Conservation (phyloP, 2,113 vertebrate species). For the Gila orcuttii region DNA sequence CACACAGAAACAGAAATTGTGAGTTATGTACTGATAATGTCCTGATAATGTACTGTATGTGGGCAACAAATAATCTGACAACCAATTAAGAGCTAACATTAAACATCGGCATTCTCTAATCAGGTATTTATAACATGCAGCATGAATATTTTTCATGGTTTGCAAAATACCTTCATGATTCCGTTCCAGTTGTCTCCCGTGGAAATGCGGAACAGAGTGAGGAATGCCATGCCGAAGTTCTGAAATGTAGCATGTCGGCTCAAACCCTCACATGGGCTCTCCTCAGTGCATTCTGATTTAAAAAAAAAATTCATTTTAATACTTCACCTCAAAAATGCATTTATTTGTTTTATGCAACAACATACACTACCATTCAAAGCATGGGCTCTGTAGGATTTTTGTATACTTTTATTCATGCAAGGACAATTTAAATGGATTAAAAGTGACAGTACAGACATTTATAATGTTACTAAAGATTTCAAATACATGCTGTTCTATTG, state of each 20-base stretch:
- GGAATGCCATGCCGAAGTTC: constrained; percentile 98
- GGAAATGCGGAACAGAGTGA: constrained; percentile 95
- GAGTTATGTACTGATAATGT: background rate
- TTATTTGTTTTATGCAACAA: background rate
- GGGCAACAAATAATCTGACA: background rate
- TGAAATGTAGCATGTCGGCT: constrained; percentile 96
- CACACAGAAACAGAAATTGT: constrained; percentile 17
- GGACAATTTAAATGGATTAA: background rate
- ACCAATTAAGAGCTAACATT: background rate
- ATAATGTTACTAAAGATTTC: background rate
- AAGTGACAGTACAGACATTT: constrained; percentile 27
- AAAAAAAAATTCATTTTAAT: background rate
- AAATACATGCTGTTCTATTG: background rate
- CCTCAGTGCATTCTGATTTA: constrained; percentile 87
- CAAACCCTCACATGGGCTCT: constrained; percentile 93
- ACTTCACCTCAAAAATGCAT: background rate
- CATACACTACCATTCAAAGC: background rate
- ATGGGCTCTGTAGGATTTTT: background rate
- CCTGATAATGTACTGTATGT: background rate
- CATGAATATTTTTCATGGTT: background rate
- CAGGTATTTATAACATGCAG: background rate
- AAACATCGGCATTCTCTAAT: background rate
- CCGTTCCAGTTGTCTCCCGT: constrained; percentile 99
- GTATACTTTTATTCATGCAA: background rate
- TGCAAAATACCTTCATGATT: constrained; percentile 91